Evolutionary conservation across 2,113 vertebrate species (phyloP).

Genomic region (Steatornis caripensis): DNA sequence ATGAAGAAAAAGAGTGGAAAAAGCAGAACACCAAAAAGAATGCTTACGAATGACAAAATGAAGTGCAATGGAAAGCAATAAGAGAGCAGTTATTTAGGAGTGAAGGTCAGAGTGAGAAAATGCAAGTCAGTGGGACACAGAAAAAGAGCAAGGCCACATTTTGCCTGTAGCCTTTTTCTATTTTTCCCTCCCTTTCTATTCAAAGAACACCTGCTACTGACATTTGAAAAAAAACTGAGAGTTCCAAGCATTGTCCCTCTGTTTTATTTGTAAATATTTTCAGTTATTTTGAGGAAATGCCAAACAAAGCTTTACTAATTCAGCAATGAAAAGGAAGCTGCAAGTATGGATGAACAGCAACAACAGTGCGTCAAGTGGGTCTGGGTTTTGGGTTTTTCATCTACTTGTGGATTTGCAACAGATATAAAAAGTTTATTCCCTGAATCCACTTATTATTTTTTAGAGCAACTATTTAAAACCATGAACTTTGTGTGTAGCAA

Average conservation of each 20-base stretch:
- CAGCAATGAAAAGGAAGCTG: background rate
- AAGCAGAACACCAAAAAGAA: background rate
- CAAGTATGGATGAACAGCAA: background rate
- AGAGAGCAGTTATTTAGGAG: background rate
- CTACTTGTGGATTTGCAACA: slow-evolving; percentile 18
- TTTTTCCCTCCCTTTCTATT: background rate
- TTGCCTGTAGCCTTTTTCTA: background rate
- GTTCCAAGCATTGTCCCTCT: background rate
- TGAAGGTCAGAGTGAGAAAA: background rate
- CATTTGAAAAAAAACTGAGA: background rate
- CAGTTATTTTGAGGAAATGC: background rate
- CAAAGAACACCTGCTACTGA: background rate
- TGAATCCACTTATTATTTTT: slow-evolving; percentile 51
- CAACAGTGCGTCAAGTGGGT: background rate
- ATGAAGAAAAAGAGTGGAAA: background rate
- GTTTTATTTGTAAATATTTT: background rate
- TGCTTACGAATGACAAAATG: background rate
- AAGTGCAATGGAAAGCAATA: background rate
- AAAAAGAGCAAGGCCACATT: background rate
- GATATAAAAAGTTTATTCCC: slow-evolving; percentile 1
- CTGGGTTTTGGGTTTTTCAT: background rate
- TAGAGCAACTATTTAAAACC: slow-evolving; percentile 41
- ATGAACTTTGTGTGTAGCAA: slow-evolving; percentile 35
- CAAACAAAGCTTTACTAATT: background rate
- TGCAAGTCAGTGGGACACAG: background rate